Evolutionary conservation across 2,113 vertebrate genomes (phyloP), one percentile per base, ranked within the genome.

Genomic region (Neodon shergylaensis): DNA sequence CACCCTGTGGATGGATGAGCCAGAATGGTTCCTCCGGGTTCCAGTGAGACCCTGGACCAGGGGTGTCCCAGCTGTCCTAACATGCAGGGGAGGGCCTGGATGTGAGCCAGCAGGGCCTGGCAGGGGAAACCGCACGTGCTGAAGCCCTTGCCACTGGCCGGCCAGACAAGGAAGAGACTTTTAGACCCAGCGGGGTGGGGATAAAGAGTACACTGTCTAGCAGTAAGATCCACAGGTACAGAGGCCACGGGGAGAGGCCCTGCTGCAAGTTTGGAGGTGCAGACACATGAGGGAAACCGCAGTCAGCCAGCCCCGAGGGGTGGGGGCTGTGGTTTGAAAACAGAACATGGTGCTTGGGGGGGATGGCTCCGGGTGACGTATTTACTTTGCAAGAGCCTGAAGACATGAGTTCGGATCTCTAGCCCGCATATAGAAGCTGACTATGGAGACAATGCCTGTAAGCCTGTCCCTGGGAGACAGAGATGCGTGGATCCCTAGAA

Each of bases 41-140:
- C 49, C 14, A 7, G n/a, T 14, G 70, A 11, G 33, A 61, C 76
- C 54, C 24, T 19, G 52, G 24, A 81, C 8, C 0, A 1, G 54
- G 73, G 39, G 31, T 91, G 74, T 92, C 86, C 61, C 26, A 17
- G 74, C 85, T 82, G 76, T 87, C 70, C 58, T 61, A 58, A 77
- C 44, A n/a, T 47, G 0, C 33, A 26, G 79, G 16, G 13, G 24
- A 47, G 47, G 36, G 31, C 26, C 28, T 47, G 42, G 22, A 31
- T 13, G 22, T 16, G 82, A 63, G n/a, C 39, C 31, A 22, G 39
- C 31, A n/a, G 39, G 72, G 19, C 13, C 54, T 74, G 77, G 76
- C 39, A 39, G 12, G 17, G 5, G 22, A 3, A 33, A 61, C 5
- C 21, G 17, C 39, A 7, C 1, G 0, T 1, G 4, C 66, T 36